These are phyloP conservation scores for Dinomys branickii DNA, from an alignment of 2,113 vertebrate species.

Conservation along the genomic window DNA sequence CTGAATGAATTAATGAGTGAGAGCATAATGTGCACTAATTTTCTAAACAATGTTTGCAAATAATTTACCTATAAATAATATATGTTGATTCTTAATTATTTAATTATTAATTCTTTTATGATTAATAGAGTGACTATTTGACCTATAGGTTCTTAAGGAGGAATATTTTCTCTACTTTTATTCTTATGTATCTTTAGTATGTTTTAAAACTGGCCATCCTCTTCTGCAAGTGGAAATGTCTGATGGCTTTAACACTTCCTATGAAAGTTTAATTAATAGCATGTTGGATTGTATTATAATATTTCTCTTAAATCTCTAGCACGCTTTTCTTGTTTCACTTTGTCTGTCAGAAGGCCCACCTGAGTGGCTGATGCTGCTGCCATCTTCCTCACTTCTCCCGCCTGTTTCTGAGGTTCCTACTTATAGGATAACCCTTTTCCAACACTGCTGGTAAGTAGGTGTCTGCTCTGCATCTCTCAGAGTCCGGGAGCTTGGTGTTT, in stretches of 20 bases:
- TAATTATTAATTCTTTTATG: neutral
- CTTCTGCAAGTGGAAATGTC: constrained; percentile 1
- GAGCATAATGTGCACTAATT: neutral
- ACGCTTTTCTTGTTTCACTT: neutral
- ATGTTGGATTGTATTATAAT: neutral
- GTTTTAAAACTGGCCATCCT: neutral
- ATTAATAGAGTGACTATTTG: neutral
- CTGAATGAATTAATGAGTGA: neutral
- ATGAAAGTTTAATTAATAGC: neutral
- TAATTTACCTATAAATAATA: neutral
- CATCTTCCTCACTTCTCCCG: neutral
- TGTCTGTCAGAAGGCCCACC: neutral
- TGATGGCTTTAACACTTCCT: neutral
- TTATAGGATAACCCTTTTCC: neutral
- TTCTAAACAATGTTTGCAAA: neutral
- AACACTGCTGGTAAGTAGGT: neutral
- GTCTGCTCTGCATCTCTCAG: neutral
- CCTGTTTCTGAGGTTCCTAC: constrained; percentile 16
- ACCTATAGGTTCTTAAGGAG: neutral
- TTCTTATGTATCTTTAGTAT: neutral
- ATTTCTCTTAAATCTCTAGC: neutral
- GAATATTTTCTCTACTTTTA: neutral
- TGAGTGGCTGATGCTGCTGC: neutral
- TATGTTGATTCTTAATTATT: neutral
- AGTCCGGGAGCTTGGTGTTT: constrained; percentile 40